Base-by-base conservation (phyloP, 2,113 vertebrate genomes). In the rat (Rattus norvegicus) region DNA sequence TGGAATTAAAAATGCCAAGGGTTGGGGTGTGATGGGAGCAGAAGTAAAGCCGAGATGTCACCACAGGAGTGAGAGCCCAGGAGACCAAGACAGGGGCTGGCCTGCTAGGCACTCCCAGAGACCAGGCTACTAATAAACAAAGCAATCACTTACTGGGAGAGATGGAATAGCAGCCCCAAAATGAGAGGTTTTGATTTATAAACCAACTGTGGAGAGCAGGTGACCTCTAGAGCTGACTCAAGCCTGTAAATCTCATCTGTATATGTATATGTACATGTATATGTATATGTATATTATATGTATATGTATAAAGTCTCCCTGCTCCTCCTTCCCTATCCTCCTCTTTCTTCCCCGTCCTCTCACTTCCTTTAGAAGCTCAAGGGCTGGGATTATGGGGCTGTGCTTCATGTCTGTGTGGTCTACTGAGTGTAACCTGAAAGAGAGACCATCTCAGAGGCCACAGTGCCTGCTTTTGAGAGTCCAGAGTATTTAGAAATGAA, bases 21-120 rank as follows among this genome's bases (percentile, higher is more conserved):
- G 59, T 83, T 1, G 56, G 49, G 65, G n/a, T 76, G 65, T 33
- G 87, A 61, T 65, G 59, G 88, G 52, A 61, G 36, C 24, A 54
- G 72, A 61, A 59, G 87, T 63, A 92, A 59, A 67, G 92, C 59
- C n/a, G 79, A 94, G 77, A 93, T 86, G 79, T 79, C n/a, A 72
- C 4, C 70, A 75, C 16, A 22, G 1, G 77, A 63, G 39, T 56
- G 36, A 91, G 90, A 73, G 49, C 54, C 22, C 39, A 80, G 13
- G 11, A 63, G 67, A 88, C 16, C 24, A 56, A 39, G 43, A 67
- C 1, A 24, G 67, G 8, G 36, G 7, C 0, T 0, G 13, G 67
- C 17, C 56, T 36, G 12, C 54, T 54, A 79, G 56, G 93, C 72
- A 72, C 13, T 30, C 39, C 54, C 24, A 39, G 20, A 84, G 39